Evolutionary conservation across 2,888 invertebrate genomes (phyloP), one percentile per base, ranked within the genome.

Genomic region (Cosmia trapezina): DNA sequence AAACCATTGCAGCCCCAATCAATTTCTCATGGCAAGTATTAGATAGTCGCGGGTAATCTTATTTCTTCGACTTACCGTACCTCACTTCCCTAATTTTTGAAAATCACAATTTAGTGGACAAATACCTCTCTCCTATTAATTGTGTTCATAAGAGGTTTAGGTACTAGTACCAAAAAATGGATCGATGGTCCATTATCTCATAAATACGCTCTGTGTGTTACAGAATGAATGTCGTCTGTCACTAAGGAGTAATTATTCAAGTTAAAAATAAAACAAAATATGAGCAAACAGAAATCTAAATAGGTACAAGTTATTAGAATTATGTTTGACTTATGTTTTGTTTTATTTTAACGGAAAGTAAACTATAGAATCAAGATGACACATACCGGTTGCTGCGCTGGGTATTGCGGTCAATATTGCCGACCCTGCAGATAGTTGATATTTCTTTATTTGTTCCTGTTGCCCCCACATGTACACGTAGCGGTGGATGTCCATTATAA

Each of bases 381-480:
- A 54, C 80, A 54, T 88, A 94, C 94, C 89, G 53, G 90, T 90
- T 17, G 89, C 77, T n/a, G 89, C 76, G 77, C 90, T 93, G 37
- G 89, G 86, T 17, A 83, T 67, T 1, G 76, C 80, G 17, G 90
- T 68, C 0, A 56, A 14, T 12, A 89, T 9, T 2, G 19, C 89
- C 19, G 75, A 56, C 1, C 7, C 41, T 41, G 7, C 9, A 66
- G 5, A 64, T 64, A 84, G 33, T 64, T 84, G 89, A 45, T 92
- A 89, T 51, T 85, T 91, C 69, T 92, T 93, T 47, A 96, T 88
- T 82, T 92, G 89, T 0, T 97, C 97, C 85, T 97, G 97, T 87
- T 98, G 98, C 14, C 98, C 98, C 98, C 98, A 99, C 93, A 98
- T 97, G 3, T 96, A 96, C 4, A 98, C 97, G 70, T 96, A 97